phyloP scores from a whole-genome alignment of 2,797 vertebrate species.

The Todus mexicanus region DNA sequence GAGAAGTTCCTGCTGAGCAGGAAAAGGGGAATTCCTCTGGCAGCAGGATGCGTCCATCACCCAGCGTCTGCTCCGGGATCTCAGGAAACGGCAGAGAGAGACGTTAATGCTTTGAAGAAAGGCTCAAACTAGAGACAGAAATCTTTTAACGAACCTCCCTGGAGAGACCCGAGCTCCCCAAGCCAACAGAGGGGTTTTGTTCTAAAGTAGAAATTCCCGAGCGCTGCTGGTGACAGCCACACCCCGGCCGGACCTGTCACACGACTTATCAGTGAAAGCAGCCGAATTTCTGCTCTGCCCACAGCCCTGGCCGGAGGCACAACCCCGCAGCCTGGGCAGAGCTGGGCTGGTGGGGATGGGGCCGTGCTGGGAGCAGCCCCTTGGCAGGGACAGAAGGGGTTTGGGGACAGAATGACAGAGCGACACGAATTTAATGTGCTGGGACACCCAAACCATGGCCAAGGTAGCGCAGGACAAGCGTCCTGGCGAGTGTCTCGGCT shows the following conservation, averaged over 20 bases:
- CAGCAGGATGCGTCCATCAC: neutral
- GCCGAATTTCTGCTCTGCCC: neutral
- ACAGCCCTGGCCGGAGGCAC: neutral
- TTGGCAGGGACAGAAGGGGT: neutral
- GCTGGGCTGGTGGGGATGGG: neutral
- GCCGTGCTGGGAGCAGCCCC: neutral
- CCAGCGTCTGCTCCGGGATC: neutral
- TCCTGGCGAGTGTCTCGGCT: neutral
- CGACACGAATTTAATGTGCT: neutral
- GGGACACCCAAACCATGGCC: neutral
- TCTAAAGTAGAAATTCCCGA: neutral
- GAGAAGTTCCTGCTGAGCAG: neutral
- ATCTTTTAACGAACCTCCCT: neutral
- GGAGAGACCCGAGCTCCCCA: neutral
- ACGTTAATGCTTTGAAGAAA: neutral
- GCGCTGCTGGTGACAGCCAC: neutral
- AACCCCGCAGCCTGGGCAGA: neutral
- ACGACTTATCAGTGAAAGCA: neutral
- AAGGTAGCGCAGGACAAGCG: neutral
- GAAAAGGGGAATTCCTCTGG: conserved; percentile 40
- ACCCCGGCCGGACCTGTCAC: neutral
- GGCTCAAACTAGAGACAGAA: neutral
- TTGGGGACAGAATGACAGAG: neutral
- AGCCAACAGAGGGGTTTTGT: conserved; percentile 2
- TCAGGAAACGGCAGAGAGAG: neutral